These are phyloP conservation scores for Vannuccia rotundouncinata DNA, from an alignment of 2,888 invertebrate species.

Conservation along the genomic window DNA sequence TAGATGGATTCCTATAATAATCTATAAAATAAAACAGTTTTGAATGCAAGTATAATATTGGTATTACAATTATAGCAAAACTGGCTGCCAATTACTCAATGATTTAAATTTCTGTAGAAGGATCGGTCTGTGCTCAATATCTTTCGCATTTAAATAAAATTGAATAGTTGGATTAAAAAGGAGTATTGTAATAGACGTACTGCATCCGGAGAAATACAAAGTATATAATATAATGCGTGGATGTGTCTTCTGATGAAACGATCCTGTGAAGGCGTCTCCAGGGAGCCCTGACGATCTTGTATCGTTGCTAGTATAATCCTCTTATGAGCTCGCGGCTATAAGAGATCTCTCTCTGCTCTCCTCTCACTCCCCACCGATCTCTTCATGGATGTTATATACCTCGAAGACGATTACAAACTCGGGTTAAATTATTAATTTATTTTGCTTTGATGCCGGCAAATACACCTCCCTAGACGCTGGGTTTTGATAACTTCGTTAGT, in stretches of 20 bases:
- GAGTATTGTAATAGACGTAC: no score
- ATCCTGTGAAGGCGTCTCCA: background rate
- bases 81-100: no score
- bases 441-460: background rate
- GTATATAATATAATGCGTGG: no score
- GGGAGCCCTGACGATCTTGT: background rate
- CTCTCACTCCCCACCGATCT: background rate
- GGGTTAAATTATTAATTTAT: background rate
- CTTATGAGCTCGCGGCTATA: background rate
- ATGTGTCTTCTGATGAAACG: background rate
- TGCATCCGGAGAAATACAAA: no score
- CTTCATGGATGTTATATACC: background rate
- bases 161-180: no score
- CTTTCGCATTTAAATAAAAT: no score
- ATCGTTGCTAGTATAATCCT: background rate
- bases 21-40: background rate
- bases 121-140: no score
- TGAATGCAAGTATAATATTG: no score
- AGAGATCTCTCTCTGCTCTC: background rate
- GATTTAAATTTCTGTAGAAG: no score
- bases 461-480: background rate
- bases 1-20: background rate
- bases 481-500: background rate
- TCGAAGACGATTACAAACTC: background rate
- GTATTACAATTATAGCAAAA: no score